Conservation (phyloP, 2,888 invertebrate species). For the Apoda limacodes region DNA sequence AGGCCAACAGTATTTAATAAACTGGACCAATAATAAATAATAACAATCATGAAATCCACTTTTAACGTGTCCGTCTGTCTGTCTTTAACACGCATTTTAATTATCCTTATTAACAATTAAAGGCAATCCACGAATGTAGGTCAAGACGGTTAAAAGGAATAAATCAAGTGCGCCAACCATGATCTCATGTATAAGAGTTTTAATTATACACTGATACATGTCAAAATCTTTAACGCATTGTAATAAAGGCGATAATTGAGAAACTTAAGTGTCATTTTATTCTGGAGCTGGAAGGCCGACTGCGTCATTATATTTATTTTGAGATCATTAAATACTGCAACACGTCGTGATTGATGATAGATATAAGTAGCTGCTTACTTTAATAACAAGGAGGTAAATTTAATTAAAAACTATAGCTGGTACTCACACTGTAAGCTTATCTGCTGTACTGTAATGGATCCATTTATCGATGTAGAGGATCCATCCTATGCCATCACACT, state of each 20-base stretch:
- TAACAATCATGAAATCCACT: too few relatives aligned
- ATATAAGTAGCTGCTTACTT: constrained; percentile 15
- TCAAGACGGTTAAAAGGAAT: constrained; percentile 65
- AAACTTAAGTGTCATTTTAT: constrained; percentile 2
- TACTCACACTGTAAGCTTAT: too few relatives aligned
- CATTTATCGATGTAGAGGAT: too few relatives aligned
- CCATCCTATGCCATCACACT: too few relatives aligned
- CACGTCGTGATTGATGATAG: constrained; percentile 44
- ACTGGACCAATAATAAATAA: too few relatives aligned
- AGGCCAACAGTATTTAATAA: too few relatives aligned
- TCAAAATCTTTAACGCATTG: constrained; percentile 25
- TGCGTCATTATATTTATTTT: constrained; percentile 57
- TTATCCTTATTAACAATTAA: constrained; percentile 69
- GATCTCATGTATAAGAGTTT: constrained; percentile 48
- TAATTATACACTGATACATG: constrained; percentile 20
- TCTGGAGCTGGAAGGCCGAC: constrained; percentile 30
- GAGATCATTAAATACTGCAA: constrained; percentile 49
- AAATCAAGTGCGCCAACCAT: constrained; percentile 58
- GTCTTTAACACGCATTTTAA: constrained; percentile 63
- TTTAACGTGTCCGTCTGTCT: too few relatives aligned
- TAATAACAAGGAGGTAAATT: too few relatives aligned
- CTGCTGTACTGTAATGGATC: too few relatives aligned
- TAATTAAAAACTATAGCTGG: too few relatives aligned
- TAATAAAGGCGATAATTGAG: constrained; percentile 26
- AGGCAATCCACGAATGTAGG: constrained; percentile 62